A percentile compares a stretch with the other conserved stretches of the same genome.
Evolutionary conservation across 2,888 invertebrate species (phyloP).

Genomic region (Tridacna gigas): DNA sequence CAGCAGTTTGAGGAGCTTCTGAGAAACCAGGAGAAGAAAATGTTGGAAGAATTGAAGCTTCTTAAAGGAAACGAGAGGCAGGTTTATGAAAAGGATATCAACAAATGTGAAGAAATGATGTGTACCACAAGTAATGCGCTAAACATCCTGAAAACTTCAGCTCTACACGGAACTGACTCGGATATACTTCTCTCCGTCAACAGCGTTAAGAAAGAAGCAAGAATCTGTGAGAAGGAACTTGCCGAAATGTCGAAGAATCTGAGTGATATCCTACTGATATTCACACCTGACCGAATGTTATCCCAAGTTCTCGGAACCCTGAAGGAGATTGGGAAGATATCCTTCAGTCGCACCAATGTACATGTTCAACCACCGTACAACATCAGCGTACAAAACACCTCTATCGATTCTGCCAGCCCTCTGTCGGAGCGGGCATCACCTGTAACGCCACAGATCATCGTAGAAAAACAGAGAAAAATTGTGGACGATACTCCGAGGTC

Average conservation of each 20-base stretch:
- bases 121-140: slow-evolving; percentile 67
- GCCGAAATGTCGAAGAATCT: slow-evolving; percentile 58
- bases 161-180: slow-evolving; percentile 67
- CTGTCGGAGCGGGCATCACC: slow-evolving; percentile 47
- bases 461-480: slow-evolving; percentile 24
- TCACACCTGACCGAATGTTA: slow-evolving; percentile 60
- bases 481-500: slow-evolving; percentile 62
- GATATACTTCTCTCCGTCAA: slow-evolving; percentile 65
- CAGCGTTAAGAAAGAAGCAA: slow-evolving; percentile 66
- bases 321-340: slow-evolving; percentile 64
- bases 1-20: slow-evolving; percentile 67
- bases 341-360: slow-evolving; percentile 62
- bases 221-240: slow-evolving; percentile 58
- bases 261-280: slow-evolving; percentile 64
- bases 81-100: slow-evolving; percentile 61
- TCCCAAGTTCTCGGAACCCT: slow-evolving; percentile 55
- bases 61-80: slow-evolving; percentile 59
- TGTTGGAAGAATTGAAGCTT: slow-evolving; percentile 62
- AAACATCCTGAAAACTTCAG: slow-evolving; percentile 64
- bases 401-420: slow-evolving; percentile 45
- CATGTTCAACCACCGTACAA: slow-evolving; percentile 69
- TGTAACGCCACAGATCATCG: slow-evolving; percentile 20
- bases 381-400: slow-evolving; percentile 40
- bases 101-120: slow-evolving; percentile 67
- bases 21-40: slow-evolving; percentile 62